Evolutionary conservation across 2,888 invertebrate genomes (phyloP), one percentile per base, ranked within the genome.

Genomic region (Acleris emargana): DNA sequence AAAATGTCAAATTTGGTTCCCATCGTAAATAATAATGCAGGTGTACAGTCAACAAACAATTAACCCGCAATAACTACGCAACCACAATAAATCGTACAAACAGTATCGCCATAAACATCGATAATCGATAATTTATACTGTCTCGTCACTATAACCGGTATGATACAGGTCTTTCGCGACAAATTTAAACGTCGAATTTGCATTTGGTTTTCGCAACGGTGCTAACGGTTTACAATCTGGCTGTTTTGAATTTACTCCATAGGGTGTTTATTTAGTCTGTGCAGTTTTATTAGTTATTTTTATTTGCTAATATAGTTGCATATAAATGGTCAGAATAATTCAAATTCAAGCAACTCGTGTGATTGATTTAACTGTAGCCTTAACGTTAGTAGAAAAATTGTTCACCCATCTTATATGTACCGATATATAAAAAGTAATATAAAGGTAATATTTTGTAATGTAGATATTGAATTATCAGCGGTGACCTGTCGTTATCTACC

Each of bases 41-140:
- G 53, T 59, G 50, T 49, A 77, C 73, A 74, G 75, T 72, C 72
- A 73, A 75, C 70, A 80, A 83, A 84, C 81, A 83, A 86, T 86
- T 84, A 82, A 71, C 73, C 67, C 67, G 64, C 76, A 73, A 81
- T 80, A 76, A 82, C 84, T 84, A 83, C 82, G 82, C 78, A 80
- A 82, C 80, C 73, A 75, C 72, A 73, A 80, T 76, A 76, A 79
- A 81, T 82, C 81, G 79, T 71, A 38, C 38, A 4, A 38, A 38
- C 38, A 38, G 11, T 38, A 78, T 75, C 74, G 74, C 73, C 76
- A 78, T 84, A 83, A 82, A 76, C 72, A 86, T 86, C 81, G 82
- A 84, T 77, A 82, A 79, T 71, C 81, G 82, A 84, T 77, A 82
- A 79, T 70, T 71, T 71, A 71, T 71, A 68, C 64, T 50, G 55